Conservation (phyloP, 2,113 vertebrate species). For the Phrynocephalus versicolor region DNA sequence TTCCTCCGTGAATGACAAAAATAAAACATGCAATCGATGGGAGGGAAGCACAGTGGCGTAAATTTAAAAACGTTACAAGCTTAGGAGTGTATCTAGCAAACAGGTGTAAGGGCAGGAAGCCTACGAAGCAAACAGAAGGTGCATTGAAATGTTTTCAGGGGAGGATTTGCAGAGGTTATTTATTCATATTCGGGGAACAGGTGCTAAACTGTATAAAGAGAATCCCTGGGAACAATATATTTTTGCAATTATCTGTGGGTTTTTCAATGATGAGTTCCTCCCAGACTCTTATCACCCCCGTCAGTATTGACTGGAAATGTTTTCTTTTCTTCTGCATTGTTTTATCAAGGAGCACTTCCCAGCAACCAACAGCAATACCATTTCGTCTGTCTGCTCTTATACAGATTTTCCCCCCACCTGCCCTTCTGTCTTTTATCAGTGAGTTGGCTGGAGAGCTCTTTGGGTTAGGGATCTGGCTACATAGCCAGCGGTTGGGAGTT, state of each 20-base stretch:
- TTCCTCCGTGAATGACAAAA: conserved; percentile 9
- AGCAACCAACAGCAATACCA: not conserved
- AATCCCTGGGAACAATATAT: not conserved
- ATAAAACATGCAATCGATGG: conserved; percentile 7
- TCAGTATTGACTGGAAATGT: not conserved
- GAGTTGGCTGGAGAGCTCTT: no score
- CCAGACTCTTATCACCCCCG: not conserved
- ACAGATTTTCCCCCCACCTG: not conserved
- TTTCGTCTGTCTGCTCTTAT: not conserved
- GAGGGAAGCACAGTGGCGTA: not conserved
- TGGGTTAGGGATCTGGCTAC: not conserved
- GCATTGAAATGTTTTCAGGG: conserved; percentile 2
- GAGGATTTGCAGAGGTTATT: not conserved
- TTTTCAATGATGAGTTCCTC: not conserved
- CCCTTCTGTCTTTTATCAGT: not conserved
- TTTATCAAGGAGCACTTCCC: not conserved
- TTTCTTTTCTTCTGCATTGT: not conserved
- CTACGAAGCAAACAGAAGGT: conserved; percentile 15
- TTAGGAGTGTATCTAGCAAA: not conserved
- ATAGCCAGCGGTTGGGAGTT: no score
- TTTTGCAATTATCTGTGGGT: not conserved
- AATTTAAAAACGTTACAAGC: not conserved
- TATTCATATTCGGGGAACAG: conserved; percentile 19
- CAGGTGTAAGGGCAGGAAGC: conserved; percentile 26
- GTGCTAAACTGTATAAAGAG: not conserved